phyloP scores from a whole-genome alignment of 2,888 invertebrate genomes.

The Trichopria drosophilae region DNA sequence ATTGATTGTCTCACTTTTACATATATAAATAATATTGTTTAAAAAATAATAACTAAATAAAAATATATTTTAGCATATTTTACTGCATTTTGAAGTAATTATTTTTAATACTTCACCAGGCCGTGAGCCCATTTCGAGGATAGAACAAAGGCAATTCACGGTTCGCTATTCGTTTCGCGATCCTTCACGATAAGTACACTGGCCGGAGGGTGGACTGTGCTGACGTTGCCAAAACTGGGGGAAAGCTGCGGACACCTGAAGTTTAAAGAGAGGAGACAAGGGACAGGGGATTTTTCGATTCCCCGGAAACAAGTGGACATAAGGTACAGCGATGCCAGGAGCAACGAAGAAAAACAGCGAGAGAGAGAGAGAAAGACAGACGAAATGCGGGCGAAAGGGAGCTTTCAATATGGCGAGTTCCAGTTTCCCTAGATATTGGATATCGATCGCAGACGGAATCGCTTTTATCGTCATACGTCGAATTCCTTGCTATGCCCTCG shows the following conservation, averaged over 20 bases:
- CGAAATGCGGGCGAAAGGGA: conserved; percentile 1
- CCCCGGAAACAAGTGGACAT: conserved; percentile 26
- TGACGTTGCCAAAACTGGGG: conserved; percentile 9
- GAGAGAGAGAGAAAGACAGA: conserved; percentile 1
- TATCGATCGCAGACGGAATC: conserved; percentile 28
- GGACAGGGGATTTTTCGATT: conserved; percentile 26
- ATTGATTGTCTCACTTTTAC: no score
- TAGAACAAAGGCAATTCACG: no score
- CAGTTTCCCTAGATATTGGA: conserved; percentile 29
- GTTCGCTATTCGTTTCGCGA: no score
- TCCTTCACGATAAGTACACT: no score
- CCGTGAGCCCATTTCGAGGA: no score
- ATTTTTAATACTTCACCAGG: no score
- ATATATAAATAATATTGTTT: no score
- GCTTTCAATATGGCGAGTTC: conserved; percentile 32
- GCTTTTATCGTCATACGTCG: conserved; percentile 27
- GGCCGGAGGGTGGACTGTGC: conserved; percentile 9
- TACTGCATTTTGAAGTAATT: no score
- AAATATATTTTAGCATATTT: no score
- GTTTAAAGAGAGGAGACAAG: background rate
- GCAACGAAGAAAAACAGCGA: conserved; percentile 1
- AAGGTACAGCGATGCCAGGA: conserved; percentile 8
- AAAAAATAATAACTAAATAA: no score
- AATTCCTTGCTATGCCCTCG: conserved; percentile 15
- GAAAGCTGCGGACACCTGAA: conserved; percentile 18